Evolutionary conservation across 1,140 invertebrate species (phyloP).

Genomic region (Thaumetopoea pityocampa): DNA sequence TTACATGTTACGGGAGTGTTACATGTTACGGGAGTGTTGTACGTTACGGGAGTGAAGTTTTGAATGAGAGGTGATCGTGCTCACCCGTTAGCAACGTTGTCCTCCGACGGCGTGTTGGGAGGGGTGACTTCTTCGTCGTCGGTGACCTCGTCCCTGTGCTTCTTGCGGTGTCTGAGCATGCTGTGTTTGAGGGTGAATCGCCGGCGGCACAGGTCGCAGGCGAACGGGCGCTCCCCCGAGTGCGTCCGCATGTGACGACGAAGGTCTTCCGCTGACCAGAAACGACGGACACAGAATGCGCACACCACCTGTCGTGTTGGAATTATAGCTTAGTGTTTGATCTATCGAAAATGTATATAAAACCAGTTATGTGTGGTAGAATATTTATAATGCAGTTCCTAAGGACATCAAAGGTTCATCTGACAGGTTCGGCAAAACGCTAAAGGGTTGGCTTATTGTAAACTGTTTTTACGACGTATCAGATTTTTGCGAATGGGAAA

Average conservation of each 20-base stretch:
- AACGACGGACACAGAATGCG: slow-evolving; percentile 93
- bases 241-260: slow-evolving; percentile 94
- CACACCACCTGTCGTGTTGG: slow-evolving; percentile 88
- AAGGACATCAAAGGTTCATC: too few species aligned
- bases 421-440: too few species aligned
- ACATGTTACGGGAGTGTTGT: too few species aligned
- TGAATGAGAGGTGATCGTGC: slow-evolving; percentile 9
- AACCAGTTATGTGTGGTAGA: neutral
- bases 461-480: too few species aligned
- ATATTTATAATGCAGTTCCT: neutral
- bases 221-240: slow-evolving; percentile 88
- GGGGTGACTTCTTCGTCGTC: slow-evolving; percentile 73
- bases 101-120: slow-evolving; percentile 36
- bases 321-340: too few species aligned
- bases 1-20: too few species aligned
- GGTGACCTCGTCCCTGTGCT: slow-evolving; percentile 79
- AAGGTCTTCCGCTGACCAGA: slow-evolving; percentile 95
- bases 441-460: too few species aligned
- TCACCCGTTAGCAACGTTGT: slow-evolving; percentile 51
- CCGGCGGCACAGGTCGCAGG: slow-evolving; percentile 87
- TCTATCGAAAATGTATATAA: too few species aligned
- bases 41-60: too few species aligned
- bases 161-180: slow-evolving; percentile 93
- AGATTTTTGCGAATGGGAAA: too few species aligned
- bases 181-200: slow-evolving; percentile 95